Conservation (phyloP, 2,888 invertebrate genomes). For the Phengaris alcon region DNA sequence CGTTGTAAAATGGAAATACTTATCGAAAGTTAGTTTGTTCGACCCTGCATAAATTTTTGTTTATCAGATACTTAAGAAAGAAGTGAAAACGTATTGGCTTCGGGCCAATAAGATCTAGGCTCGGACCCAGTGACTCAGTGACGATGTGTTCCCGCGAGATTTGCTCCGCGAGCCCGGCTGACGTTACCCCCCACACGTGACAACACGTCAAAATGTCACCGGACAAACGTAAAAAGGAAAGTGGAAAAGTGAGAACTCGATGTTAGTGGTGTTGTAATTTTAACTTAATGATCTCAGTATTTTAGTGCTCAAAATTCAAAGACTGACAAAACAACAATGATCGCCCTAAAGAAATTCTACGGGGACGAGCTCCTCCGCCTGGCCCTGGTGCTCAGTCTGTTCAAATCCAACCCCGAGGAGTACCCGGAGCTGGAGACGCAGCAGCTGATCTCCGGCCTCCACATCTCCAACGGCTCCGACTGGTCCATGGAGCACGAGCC, state of each 20-base stretch:
- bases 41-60: conserved; percentile 34
- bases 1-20: conserved; percentile 10
- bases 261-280: conserved; percentile 48
- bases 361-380: conserved; percentile 90
- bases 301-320: conserved; percentile 62
- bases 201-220: conserved; percentile 62
- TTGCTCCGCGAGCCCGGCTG: conserved; percentile 42
- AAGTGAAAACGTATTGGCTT: conserved; percentile 43
- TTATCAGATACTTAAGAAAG: conserved; percentile 34
- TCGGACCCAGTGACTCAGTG: conserved; percentile 52
- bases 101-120: conserved; percentile 44
- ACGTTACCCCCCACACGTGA: conserved; percentile 49
- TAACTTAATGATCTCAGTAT: conserved; percentile 62
- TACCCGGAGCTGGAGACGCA: conserved; percentile 80
- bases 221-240: conserved; percentile 67
- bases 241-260: conserved; percentile 45
- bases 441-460: conserved; percentile 77
- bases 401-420: conserved; percentile 87
- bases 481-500: conserved; percentile 82
- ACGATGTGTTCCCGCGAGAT: conserved; percentile 50
- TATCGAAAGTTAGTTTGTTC: conserved; percentile 34
- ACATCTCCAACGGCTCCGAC: conserved; percentile 83
- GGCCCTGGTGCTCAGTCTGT: conserved; percentile 88
- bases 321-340: conserved; percentile 73
- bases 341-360: conserved; percentile 89